Percentiles rank a stretch among this genome's conserved stretches.
phyloP scores from a whole-genome alignment of 2,888 invertebrate species.

The Anthrax anthrax region DNA sequence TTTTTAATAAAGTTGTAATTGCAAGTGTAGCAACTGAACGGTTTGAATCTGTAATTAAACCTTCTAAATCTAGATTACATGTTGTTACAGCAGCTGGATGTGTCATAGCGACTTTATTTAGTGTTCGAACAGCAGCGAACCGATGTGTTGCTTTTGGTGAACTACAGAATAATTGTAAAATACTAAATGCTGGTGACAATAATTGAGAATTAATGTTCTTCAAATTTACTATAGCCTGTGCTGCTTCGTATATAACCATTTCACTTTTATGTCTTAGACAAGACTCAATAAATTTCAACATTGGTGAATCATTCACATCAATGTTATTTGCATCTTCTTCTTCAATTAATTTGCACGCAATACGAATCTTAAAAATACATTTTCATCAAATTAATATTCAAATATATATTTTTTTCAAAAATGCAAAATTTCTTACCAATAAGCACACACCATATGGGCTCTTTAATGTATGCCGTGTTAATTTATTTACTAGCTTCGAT shows the following conservation, averaged over 20 bases:
- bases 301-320: conserved; percentile 46
- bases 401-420: no score
- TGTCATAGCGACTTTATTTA: conserved; percentile 90
- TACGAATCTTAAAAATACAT: conserved; percentile 51
- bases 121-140: conserved; percentile 94
- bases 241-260: conserved; percentile 98
- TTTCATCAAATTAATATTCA: not conserved
- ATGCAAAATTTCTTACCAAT: conserved; percentile 48
- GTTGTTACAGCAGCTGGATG: conserved; percentile 95
- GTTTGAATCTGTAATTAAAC: conserved; percentile 94
- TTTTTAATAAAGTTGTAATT: conserved; percentile 95
- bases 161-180: conserved; percentile 93
- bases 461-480: conserved; percentile 68
- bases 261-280: conserved; percentile 96
- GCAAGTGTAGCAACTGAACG: conserved; percentile 96
- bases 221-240: conserved; percentile 91
- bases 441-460: conserved; percentile 94
- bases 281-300: conserved; percentile 84
- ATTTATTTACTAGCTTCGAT: conserved; percentile 83
- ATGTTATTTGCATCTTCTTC: conserved; percentile 68
- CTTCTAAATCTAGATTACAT: conserved; percentile 95
- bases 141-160: conserved; percentile 90
- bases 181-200: conserved; percentile 87
- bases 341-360: conserved; percentile 82
- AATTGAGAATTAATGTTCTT: conserved; percentile 70